Conservation (phyloP, 2,888 invertebrate species). For the Escarpia spicata region DNA sequence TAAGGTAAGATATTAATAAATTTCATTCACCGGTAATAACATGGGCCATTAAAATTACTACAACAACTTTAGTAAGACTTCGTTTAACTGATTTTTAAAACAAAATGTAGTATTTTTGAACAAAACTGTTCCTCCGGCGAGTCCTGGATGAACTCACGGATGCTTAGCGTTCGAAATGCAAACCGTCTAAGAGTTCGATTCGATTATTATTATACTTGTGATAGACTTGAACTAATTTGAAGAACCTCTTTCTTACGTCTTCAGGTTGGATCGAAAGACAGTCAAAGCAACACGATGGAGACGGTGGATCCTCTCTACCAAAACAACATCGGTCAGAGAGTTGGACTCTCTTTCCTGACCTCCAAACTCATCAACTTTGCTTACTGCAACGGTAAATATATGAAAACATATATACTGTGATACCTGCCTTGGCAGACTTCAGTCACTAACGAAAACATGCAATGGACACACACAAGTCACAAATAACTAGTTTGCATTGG, state of each 20-base stretch:
- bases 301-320: slow-evolving; percentile 22
- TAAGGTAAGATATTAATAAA: background rate
- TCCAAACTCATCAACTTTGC: slow-evolving; percentile 24
- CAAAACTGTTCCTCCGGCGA: too few species aligned
- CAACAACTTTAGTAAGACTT: background rate
- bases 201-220: background rate
- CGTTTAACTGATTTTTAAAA: too few species aligned
- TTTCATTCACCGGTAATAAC: background rate
- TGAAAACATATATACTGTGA: background rate
- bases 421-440: background rate
- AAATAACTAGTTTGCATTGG: too few species aligned
- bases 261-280: background rate
- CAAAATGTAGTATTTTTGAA: too few species aligned
- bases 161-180: too few species aligned
- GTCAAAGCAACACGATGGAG: slow-evolving; percentile 14
- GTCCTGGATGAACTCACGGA: too few species aligned
- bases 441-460: too few species aligned
- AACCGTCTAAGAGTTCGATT: background rate
- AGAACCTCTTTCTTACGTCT: background rate
- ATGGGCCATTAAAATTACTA: background rate
- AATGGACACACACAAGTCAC: too few species aligned
- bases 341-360: slow-evolving; percentile 19
- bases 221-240: background rate
- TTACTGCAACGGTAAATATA: slow-evolving; percentile 23
- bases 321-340: slow-evolving; percentile 22